Evolutionary conservation across 2,888 invertebrate genomes (phyloP).

Genomic region (Leucophenga montana): DNA sequence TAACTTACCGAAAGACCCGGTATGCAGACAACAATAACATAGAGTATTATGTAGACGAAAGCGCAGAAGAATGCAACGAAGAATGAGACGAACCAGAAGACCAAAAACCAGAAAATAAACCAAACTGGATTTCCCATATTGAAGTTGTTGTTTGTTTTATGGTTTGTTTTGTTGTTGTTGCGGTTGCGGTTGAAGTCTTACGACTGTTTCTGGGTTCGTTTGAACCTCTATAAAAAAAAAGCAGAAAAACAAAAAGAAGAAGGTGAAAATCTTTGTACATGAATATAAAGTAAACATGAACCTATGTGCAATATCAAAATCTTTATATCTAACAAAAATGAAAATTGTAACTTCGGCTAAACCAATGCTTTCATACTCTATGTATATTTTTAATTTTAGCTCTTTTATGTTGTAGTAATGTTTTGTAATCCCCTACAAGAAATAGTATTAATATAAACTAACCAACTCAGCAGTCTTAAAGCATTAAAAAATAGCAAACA

Average conservation of each 20-base stretch:
- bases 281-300: no score
- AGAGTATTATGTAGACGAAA: constrained; percentile 79
- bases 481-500: no score
- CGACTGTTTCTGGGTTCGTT: not conserved
- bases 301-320: no score
- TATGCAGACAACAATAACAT: constrained; percentile 81
- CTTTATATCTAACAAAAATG: no score
- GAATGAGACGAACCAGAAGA: constrained; percentile 80
- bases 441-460: no score
- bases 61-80: constrained; percentile 81
- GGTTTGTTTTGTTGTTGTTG: not conserved
- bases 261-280: no score
- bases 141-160: not conserved
- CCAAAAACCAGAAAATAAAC: constrained; percentile 81
- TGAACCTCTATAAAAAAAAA: not conserved
- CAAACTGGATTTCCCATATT: constrained; percentile 79
- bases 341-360: no score
- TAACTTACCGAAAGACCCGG: constrained; percentile 78
- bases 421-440: no score
- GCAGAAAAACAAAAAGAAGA: not conserved
- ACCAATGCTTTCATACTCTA: no score
- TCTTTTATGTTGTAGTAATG: no score
- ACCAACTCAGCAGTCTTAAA: no score
- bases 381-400: no score
- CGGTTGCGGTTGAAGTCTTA: not conserved